Evolutionary conservation across 2,113 vertebrate genomes (phyloP), one percentile per base, ranked within the genome.

Genomic region (Vombatus ursinus): DNA sequence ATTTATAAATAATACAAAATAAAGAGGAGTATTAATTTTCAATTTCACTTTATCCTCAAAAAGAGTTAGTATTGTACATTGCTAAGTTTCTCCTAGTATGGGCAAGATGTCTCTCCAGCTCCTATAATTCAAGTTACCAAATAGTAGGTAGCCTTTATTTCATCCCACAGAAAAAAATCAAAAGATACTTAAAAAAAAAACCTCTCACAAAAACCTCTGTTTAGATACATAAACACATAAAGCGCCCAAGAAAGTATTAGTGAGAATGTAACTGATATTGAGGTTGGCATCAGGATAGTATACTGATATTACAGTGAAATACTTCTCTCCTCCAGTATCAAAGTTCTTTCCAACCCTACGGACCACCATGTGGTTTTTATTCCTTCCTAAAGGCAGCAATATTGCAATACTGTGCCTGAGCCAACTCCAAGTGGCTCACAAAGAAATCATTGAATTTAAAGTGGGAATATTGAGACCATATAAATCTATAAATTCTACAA

Each of bases 371-470:
- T 12, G 28, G 4, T 31, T 61, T 61, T 3, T 11, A 12, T 61
- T 61, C 10, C 26, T 61, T 61, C 28, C 57, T 61, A 31, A 61
- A 11, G 2, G 8, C 8, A 61, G 10, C 10, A 0, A 3, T 31
- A 31, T 10, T 31, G 10, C 8, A 31, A 2, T 0, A 4, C 0
- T 61, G 1, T 31, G 0, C 26, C 31, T 2, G 28, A 31, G 8
- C 2, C 8, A 61, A 10, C 2, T 61, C 14, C 4, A n/a, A n/a
- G n/a, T n/a, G n/a, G n/a, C n/a, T n/a, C 9, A 31, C 10, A 31
- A 31, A 31, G 9, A 28, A 0, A 52, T 52, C 19, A 52, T 23
- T 23, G 52, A 23, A 23, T 52, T 52, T 52, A 3, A 0, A 37
- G 28, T 31, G 0, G 10, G 28, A 68, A 2, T 11, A 31, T 31